A percentile compares a stretch with the other conserved stretches of the same genome.
phyloP scores from a whole-genome alignment of 2,113 vertebrate genomes.

The Trogon melanurus region DNA sequence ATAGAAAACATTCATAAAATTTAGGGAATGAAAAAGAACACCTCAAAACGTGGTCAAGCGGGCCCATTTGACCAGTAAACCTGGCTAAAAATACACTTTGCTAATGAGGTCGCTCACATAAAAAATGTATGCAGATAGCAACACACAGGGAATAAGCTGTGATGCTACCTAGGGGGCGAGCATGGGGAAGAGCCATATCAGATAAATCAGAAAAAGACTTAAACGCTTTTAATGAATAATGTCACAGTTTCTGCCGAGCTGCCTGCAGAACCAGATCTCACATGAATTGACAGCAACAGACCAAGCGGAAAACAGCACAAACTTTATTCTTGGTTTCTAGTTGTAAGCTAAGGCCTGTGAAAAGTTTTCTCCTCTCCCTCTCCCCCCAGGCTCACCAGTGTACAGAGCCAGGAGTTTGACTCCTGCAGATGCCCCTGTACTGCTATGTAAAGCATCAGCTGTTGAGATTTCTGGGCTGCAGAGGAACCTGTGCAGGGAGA shows the following conservation, averaged over 20 bases:
- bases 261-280: not conserved
- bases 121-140: not conserved
- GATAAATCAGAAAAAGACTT: not conserved
- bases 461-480: not conserved
- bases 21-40: not conserved
- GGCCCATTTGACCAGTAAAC: not conserved
- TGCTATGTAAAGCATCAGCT: rapidly evolving
- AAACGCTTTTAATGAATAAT: not conserved
- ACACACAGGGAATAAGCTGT: not conserved
- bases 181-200: not conserved
- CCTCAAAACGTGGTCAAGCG: not conserved
- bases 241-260: not conserved
- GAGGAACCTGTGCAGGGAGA: not conserved
- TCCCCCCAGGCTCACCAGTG: not conserved
- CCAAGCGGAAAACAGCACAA: not conserved
- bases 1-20: not conserved
- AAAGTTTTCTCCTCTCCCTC: not conserved
- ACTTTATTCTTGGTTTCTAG: not conserved
- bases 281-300: not conserved
- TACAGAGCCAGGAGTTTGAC: not conserved
- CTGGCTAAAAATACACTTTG: not conserved
- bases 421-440: not conserved
- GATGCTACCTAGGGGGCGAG: not conserved
- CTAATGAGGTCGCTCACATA: not conserved
- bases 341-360: not conserved